phyloP scores from a whole-genome alignment of 1,140 invertebrate genomes.

The Cecropterus lyciades region DNA sequence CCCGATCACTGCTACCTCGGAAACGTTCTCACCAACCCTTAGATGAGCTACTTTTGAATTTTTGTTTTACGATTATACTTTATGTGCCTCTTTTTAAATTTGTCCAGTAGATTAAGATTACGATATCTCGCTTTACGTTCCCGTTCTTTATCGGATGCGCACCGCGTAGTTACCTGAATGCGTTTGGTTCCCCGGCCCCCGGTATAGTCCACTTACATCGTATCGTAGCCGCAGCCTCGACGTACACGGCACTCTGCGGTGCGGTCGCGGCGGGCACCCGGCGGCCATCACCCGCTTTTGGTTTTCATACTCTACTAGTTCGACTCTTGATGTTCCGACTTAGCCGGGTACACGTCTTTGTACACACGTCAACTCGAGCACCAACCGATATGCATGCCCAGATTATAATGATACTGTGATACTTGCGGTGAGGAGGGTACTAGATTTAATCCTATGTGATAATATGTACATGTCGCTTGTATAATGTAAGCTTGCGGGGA shows the following conservation, averaged over 20 bases:
- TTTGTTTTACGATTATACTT: constrained; percentile 21
- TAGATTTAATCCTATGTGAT: constrained; percentile 56
- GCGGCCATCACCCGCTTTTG: constrained; percentile 36
- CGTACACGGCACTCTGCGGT: constrained; percentile 39
- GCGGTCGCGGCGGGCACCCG: constrained; percentile 10
- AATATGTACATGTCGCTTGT: constrained; percentile 61
- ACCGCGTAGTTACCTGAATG: constrained; percentile 32
- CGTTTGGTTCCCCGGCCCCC: constrained; percentile 11
- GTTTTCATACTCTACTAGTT: constrained; percentile 24
- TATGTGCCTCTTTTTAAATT: constrained; percentile 22
- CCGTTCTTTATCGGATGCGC: neutral
- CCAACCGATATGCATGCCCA: constrained; percentile 69
- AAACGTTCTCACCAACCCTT: constrained; percentile 22
- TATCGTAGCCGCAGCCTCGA: constrained; percentile 23
- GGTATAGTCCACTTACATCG: neutral
- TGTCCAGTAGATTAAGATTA: constrained; percentile 25
- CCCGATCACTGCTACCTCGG: constrained; percentile 15
- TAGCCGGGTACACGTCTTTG: constrained; percentile 45
- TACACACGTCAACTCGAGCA: constrained; percentile 48
- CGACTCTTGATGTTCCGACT: constrained; percentile 40
- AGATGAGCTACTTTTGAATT: constrained; percentile 20
- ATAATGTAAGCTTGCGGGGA: constrained; percentile 55
- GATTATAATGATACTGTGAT: constrained; percentile 54
- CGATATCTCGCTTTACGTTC: constrained; percentile 11
- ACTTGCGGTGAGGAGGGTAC: constrained; percentile 53